Conservation (phyloP, 2,888 invertebrate species). For the Melanotus villosus region DNA sequence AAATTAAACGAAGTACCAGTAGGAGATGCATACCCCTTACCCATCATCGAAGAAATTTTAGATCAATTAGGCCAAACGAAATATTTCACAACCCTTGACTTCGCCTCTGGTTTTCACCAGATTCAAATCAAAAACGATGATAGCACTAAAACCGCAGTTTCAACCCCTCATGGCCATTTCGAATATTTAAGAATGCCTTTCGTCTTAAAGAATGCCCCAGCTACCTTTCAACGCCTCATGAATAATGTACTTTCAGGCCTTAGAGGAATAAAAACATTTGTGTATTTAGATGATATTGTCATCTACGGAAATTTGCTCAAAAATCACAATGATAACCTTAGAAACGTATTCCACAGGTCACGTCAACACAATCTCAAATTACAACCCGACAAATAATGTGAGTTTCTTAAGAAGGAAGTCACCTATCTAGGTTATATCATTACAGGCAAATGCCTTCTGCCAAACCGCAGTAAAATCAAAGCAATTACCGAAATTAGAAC, state of each 20-base stretch:
- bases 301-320: constrained; percentile 53
- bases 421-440: constrained; percentile 49
- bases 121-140: constrained; percentile 52
- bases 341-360: not conserved
- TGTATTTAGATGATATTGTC: constrained; percentile 61
- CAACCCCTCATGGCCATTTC: constrained; percentile 56
- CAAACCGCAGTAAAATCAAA: constrained; percentile 50
- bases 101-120: constrained; percentile 60
- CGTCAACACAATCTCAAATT: constrained; percentile 19
- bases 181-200: constrained; percentile 58
- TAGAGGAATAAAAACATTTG: constrained; percentile 54
- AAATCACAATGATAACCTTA: constrained; percentile 48
- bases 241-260: constrained; percentile 51
- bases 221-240: constrained; percentile 60
- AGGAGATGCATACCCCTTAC: constrained; percentile 54
- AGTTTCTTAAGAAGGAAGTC: constrained; percentile 3
- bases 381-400: not conserved
- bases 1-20: constrained; percentile 60
- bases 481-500: constrained; percentile 45
- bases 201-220: constrained; percentile 61
- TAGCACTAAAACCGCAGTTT: constrained; percentile 58
- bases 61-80: constrained; percentile 52
- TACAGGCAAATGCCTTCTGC: constrained; percentile 47
- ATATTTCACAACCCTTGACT: constrained; percentile 58
- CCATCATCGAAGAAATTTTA: constrained; percentile 51